Evolutionary conservation across 1,140 invertebrate genomes (phyloP), one percentile per base, ranked within the genome.

Genomic region (Drosophila persimilis): DNA sequence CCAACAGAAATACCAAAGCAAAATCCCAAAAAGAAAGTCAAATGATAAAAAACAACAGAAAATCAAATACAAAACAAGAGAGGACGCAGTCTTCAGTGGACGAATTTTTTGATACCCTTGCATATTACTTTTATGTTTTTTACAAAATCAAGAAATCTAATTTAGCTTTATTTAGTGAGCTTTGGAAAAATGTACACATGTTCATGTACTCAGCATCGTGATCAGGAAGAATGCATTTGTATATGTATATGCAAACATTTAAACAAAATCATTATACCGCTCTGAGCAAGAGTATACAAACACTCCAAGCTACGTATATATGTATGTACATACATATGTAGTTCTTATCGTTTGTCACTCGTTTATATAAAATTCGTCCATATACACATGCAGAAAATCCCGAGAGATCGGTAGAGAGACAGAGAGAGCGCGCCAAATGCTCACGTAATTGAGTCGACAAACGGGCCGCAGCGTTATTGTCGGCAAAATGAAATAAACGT

Each of bases 301-400:
- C 5, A 39, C 3, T 11, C 3, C 3, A 39, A 13, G 11, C 11
- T 29, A 24, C 2, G 13, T 44, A 44, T 13, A 26, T 55, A 26
- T 56, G 35, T 56, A 56, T 26, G 5, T n/a, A 11, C 20, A 24
- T 35, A 29, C 13, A 9, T 44, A 39, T 7, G 20, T 22, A 54
- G 55, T 77, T 81, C 78, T 81, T 81, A 81, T 81, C 73, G 73
- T 67, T 67, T 81, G 73, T 77, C 78, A 77, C 59, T 73, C 62
- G 76, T 80, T 80, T 80, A 76, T 80, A 80, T 58, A 64, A 72
- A 80, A 66, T 73, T 60, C 62, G 57, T 73, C 63, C 60, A 70
- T 26, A 52, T 26, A 51, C 29, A 60, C 35, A 26, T 31, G 24
- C 31, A 29, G 13, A 24, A 22, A 17, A 15, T 39, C 11, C 35